These are phyloP conservation scores for Tenrec ecaudatus DNA, from an alignment of 2,113 vertebrate genomes.

Conservation along the genomic window DNA sequence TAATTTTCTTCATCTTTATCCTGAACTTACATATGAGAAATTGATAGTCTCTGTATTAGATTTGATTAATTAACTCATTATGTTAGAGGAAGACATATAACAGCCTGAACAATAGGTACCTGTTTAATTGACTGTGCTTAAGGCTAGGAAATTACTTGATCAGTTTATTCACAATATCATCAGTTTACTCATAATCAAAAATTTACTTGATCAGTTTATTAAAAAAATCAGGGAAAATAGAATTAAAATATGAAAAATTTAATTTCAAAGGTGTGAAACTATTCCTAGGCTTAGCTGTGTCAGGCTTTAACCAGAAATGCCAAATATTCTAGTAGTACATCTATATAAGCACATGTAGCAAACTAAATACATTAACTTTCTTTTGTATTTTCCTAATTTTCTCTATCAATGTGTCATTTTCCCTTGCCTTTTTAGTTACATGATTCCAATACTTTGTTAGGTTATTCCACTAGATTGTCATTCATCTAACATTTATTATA, in stretches of 20 bases:
- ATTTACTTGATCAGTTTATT: no score
- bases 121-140: slow-evolving; percentile 12
- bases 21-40: neutral
- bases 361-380: neutral
- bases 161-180: no score
- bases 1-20: no score
- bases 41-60: neutral
- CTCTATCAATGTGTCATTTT: neutral
- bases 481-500: neutral
- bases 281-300: neutral
- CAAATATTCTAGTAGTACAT: neutral
- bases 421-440: neutral
- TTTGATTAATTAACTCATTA: slow-evolving; percentile 27
- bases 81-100: slow-evolving; percentile 3
- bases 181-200: no score
- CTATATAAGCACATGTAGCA: neutral
- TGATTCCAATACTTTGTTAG: neutral
- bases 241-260: no score
- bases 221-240: no score
- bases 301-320: neutral
- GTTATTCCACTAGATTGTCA: neutral
- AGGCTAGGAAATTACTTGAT: neutral
- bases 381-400: neutral
- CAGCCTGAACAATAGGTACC: neutral
- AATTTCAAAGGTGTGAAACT: no score